Evolutionary conservation across 2,888 invertebrate genomes (phyloP), one percentile per base, ranked within the genome.

Genomic region (Cataglyphis albicans): DNA sequence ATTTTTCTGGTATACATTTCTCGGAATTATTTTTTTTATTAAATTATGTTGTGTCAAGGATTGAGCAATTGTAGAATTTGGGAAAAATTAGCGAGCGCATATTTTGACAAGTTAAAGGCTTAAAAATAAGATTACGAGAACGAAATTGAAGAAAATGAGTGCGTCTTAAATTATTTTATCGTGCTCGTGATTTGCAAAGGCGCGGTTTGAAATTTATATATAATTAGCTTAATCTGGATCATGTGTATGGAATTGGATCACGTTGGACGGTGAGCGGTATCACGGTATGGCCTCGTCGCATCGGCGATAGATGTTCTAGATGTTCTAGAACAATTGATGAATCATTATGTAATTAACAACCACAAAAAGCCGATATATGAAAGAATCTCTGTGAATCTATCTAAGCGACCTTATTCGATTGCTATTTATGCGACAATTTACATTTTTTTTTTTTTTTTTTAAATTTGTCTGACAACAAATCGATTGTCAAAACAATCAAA

Each of bases 171-270:
- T 41, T 78, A 32, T 44, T 78, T 68, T 15, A 57, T 84, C 41
- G 75, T 67, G 41, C 61, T 76, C 38, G 12, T 9, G 25, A 15
- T 29, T 57, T 63, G 64, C 38, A 75, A 72, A 61, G 61, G 35
- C 55, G 61, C 52, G 38, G 52, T 73, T 29, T 63, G 35, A 76
- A 52, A 68, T 63, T 81, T 84, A 68, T 81, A 68, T 74, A 61
- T 74, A 81, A 73, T 81, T 78, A 70, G 32, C 38, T 74, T 68
- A 63, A 74, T 68, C 64, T 74, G 32, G 41, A 63, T 74, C 38
- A 52, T 52, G 15, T 74, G 15, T 38, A 57, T 21, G 44, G 73
- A n/a, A 73, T 81, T 59, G 21, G 18, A 67, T 81, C 55, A 68
- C 35, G 41, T 44, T 48, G 10, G 48, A 6, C 52, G 68, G 64